Base-by-base conservation (phyloP, 2,888 invertebrate genomes). In the Cerastis leucographa region DNA sequence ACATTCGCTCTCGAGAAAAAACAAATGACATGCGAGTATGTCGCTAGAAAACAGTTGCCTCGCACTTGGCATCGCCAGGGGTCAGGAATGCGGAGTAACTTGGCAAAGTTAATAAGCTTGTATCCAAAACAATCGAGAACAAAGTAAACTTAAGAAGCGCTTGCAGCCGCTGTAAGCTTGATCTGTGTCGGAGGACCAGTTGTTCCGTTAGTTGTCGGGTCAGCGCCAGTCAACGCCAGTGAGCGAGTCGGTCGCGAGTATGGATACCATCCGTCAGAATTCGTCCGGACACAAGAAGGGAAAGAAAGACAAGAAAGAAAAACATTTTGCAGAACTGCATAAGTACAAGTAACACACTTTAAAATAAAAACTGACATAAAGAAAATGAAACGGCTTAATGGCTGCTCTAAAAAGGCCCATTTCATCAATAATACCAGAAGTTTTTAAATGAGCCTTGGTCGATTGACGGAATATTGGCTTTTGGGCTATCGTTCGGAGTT, bases 161-260 rank as follows among this genome's bases (percentile, higher is more conserved):
- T 85, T 54, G 17, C 54, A 77, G 76, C 80, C 35, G 74, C 73
- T 78, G 59, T 29, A 75, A 79, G 81, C 76, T 81, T 17, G 25
- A 35, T 76, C 6, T 29, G 49, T 59, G n/a, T 17, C 35, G 59
- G 56, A 78, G 76, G 78, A 87, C 82, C 87, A 87, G 79, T 77
- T 77, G 80, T 87, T 71, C 87, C 86, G 89, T 88, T 86, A 87
- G 29, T n/a, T 17, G 68, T 14, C 73, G 73, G 82, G 83, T 70
- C 85, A 66, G 62, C 70, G 51, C 68, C 29, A 61, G 70, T 11
- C 51, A 51, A 14, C 56, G 68, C 68, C 17, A 61, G 62, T 1
- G 73, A 44, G 46, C 22, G 25, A 76, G 49, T 61, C 64, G 64
- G 64, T 44, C 71, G 72, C 70, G 62, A 22, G 14, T 64, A n/a